These are phyloP conservation scores for Ataeniobius toweri DNA, from an alignment of 2,797 vertebrate species.

Conservation along the genomic window DNA sequence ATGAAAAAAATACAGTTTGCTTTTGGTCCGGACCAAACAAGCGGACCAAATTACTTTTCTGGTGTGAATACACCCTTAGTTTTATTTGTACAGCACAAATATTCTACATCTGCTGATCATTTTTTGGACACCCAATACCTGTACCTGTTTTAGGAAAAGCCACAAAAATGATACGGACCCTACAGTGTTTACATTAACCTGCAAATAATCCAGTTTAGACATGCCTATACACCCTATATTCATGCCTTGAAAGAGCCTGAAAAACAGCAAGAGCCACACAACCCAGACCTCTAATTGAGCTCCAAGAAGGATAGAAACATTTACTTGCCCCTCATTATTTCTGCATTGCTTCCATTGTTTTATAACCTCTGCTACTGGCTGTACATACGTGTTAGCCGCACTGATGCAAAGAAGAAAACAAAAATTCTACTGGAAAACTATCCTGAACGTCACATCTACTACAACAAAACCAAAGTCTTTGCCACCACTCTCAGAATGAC, in stretches of 20 bases:
- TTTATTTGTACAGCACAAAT: background rate
- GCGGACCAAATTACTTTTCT: no score
- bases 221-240: background rate
- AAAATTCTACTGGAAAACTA: no score
- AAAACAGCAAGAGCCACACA: conserved; percentile 23
- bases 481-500: no score
- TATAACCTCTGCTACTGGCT: background rate
- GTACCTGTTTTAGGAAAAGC: conserved; percentile 17
- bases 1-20: no score
- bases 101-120: conserved; percentile 18
- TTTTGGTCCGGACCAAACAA: no score
- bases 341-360: background rate
- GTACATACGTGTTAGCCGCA: background rate
- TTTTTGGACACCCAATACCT: background rate
- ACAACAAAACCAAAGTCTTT: background rate
- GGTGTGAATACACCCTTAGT: no score
- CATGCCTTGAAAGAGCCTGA: conserved; percentile 18
- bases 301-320: conserved; percentile 31
- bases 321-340: background rate
- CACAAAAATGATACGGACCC: background rate
- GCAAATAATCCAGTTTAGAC: background rate
- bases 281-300: conserved; percentile 28
- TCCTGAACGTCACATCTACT: no score
- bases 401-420: background rate
- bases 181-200: conserved; percentile 11